These are phyloP conservation scores for Notolepis coatsorum DNA, from an alignment of 2,797 vertebrate species.

Conservation along the genomic window DNA sequence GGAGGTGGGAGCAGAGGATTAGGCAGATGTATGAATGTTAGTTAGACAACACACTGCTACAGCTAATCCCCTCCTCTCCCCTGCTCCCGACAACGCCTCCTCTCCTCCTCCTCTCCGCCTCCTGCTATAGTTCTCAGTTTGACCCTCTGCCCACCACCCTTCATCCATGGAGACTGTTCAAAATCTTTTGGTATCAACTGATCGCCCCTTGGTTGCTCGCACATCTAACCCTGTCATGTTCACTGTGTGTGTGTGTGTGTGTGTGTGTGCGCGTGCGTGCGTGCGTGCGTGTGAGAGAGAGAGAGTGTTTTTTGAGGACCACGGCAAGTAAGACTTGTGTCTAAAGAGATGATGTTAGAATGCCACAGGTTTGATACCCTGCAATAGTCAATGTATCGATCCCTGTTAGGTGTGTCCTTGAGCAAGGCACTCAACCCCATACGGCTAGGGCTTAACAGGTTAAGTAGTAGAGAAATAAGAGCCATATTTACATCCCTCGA, in stretches of 20 bases:
- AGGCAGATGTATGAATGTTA: constrained; percentile 86
- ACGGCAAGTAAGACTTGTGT: too few species aligned
- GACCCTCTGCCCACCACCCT: background rate
- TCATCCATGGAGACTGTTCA: constrained; percentile 18
- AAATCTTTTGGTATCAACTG: constrained; percentile 64
- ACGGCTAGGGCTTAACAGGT: too few species aligned
- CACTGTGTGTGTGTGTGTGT: constrained; percentile 61
- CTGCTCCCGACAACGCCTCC: constrained; percentile 74
- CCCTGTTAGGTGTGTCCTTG: too few species aligned
- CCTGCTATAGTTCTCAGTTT: constrained; percentile 35
- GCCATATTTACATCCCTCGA: too few species aligned
- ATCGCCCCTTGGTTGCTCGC: constrained; percentile 35
- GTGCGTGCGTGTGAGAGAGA: too few species aligned
- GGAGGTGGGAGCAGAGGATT: constrained; percentile 84
- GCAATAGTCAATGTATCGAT: too few species aligned
- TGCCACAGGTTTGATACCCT: too few species aligned
- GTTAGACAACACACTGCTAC: constrained; percentile 80
- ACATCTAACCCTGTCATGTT: constrained; percentile 32
- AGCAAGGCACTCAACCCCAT: too few species aligned
- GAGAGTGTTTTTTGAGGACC: constrained; percentile 62
- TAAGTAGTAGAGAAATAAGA: too few species aligned
- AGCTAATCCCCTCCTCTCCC: constrained; percentile 82
- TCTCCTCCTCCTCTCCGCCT: constrained; percentile 70
- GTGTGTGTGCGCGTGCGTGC: constrained; percentile 50
- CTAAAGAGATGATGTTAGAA: too few species aligned